These are phyloP conservation scores for Neocloeon triangulifer DNA, from an alignment of 1,140 invertebrate species.

Conservation along the genomic window DNA sequence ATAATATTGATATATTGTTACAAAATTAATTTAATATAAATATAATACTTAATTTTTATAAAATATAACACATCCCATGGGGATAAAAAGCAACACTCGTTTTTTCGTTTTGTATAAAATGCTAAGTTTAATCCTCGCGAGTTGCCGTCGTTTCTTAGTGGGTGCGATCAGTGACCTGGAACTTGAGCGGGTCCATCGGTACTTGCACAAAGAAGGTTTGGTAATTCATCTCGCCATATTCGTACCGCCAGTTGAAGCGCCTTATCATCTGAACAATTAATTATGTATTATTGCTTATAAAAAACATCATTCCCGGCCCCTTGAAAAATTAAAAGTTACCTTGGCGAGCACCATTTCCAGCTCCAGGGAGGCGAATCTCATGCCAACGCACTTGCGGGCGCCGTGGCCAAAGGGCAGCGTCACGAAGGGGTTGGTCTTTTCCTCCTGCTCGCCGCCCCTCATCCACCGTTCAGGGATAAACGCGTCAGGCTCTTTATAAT, in stretches of 20 bases:
- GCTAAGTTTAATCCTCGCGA: no score
- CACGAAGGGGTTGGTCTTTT: conserved; percentile 25
- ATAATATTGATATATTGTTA: no score
- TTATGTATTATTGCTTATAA: no score
- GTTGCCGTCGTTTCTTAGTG: no score
- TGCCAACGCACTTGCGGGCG: conserved; percentile 27
- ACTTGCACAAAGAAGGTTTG: conserved; percentile 17
- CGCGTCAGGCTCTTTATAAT: conserved; percentile 22
- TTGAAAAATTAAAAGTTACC: conserved; percentile 25
- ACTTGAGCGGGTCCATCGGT: conserved; percentile 16
- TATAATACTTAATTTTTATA: no score
- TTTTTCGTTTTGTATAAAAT: no score
- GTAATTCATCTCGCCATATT: conserved; percentile 14
- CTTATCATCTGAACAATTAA: conserved; percentile 16
- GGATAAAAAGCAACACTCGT: no score
- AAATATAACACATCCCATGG: no score
- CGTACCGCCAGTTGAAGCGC: conserved; percentile 28
- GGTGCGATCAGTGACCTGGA: conserved; percentile 14
- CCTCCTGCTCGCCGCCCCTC: conserved; percentile 12
- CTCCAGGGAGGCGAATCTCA: conserved; percentile 46
- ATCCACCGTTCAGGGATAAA: conserved; percentile 36
- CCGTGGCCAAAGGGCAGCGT: conserved; percentile 36
- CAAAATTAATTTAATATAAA: no score
- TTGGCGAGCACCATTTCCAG: conserved; percentile 35
- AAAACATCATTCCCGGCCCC: conserved; percentile 20